Evolutionary conservation across 2,797 vertebrate species (phyloP).

Genomic region (Eulemur mongoz): DNA sequence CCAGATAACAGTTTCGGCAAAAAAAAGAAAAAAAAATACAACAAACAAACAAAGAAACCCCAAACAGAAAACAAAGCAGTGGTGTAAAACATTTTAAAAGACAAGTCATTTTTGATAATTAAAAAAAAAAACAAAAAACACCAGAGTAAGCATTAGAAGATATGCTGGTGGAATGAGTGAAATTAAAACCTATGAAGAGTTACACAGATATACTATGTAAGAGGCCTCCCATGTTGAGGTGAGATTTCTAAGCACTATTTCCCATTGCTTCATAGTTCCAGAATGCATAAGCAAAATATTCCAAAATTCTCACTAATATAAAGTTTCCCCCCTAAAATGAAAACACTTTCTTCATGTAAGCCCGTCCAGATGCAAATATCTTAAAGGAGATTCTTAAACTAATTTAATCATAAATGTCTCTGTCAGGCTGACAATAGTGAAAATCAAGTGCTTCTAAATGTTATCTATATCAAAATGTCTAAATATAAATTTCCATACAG

Average conservation of each 20-base stretch:
- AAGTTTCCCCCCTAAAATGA: background rate
- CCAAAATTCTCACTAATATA: background rate
- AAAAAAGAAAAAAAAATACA: no score
- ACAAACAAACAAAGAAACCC: no score
- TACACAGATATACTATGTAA: background rate
- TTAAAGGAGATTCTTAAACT: slow-evolving; percentile 22
- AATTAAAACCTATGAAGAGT: background rate
- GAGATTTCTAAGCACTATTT: background rate
- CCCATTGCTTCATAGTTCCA: background rate
- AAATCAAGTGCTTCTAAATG: background rate
- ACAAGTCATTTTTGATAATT: background rate
- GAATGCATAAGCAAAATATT: background rate
- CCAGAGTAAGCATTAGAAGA: background rate
- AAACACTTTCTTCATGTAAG: background rate
- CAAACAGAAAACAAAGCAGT: background rate
- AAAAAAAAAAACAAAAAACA: background rate
- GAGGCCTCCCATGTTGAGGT: background rate
- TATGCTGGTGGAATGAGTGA: background rate
- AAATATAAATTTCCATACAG: background rate
- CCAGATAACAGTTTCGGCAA: background rate
- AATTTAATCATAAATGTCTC: background rate
- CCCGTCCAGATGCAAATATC: background rate
- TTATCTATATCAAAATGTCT: background rate
- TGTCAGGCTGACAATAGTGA: background rate
- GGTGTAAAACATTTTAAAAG: background rate